Evolutionary conservation across 2,113 vertebrate species (phyloP), one percentile per base, ranked within the genome.

Genomic region (Alligator mississippiensis): DNA sequence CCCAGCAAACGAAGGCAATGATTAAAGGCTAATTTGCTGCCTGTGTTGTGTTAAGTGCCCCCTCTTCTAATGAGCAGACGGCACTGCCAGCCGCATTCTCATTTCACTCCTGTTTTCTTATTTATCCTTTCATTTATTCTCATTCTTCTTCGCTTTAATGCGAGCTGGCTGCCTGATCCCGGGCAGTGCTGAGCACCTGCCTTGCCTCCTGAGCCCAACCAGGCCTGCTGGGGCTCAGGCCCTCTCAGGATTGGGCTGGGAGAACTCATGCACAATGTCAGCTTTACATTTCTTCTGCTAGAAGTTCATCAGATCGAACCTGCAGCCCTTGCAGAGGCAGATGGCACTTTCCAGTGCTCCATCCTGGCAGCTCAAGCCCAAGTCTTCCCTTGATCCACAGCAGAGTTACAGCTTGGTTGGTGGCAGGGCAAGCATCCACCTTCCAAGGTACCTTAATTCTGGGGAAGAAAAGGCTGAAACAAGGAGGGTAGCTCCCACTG

Each of bases 21-120:
- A 98, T 97, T 96, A 96, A 96, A 97, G 96, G 96, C 97, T 98
- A 95, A 97, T 98, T 98, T 98, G 97, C 96, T 98, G 90, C 90
- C 93, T 95, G 92, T 86, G 95, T 96, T 94, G 95, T 92, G 95
- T 93, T 96, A 96, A 96, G 95, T 91, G 84, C 92, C 93, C 93
- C 80, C 77, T 96, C 84, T 14, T 93, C 96, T 96, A 97, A 97
- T 27, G 87, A 97, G 97, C 88, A 94, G 92, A 63, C 89, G 90
- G 87, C 77, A 3, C 80, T 87, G 89, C 90, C 91, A 93, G 2
- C 55, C 77, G 0, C 72, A 3, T 87, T 88, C 84, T 82, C 91
- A 80, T 94, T 68, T 2, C 0, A 88, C 68, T 0, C 27, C 82
- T 27, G 96, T 93, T 87, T 59, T 87, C 86, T 94, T 94, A 89